Conservation (phyloP, 2,113 vertebrate genomes). For the Ibidorhyncha struthersii region DNA sequence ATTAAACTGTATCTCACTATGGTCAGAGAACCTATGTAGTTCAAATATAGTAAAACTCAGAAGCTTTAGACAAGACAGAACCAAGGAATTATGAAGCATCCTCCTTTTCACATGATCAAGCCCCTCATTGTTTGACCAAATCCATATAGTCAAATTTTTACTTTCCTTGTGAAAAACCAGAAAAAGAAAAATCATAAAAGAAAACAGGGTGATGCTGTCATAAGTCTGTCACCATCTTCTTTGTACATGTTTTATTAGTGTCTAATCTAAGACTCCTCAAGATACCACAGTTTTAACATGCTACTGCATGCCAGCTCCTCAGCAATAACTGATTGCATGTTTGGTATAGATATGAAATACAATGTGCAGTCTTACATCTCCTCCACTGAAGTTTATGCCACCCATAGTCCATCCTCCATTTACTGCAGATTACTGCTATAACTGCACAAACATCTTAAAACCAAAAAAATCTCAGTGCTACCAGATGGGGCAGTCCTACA, state of each 20-base stretch:
- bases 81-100: not conserved
- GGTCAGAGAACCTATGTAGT: not conserved
- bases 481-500: not conserved
- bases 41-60: not conserved
- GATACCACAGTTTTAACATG: not conserved
- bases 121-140: not conserved
- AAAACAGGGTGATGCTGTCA: not conserved
- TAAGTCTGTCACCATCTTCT: not conserved
- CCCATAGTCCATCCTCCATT: not conserved
- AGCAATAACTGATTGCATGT: not conserved
- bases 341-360: not conserved
- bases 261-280: not conserved
- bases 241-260: not conserved
- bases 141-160: not conserved
- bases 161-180: not conserved
- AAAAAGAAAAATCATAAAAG: not conserved
- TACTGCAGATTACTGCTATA: not conserved
- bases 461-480: not conserved
- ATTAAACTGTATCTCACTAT: not conserved
- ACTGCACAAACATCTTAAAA: not conserved
- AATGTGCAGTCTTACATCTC: not conserved
- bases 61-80: not conserved
- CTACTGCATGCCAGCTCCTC: rapidly evolving
- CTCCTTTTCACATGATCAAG: not conserved
- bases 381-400: not conserved